Conservation (phyloP, 2,888 invertebrate species). For the Phyto melanocephala region DNA sequence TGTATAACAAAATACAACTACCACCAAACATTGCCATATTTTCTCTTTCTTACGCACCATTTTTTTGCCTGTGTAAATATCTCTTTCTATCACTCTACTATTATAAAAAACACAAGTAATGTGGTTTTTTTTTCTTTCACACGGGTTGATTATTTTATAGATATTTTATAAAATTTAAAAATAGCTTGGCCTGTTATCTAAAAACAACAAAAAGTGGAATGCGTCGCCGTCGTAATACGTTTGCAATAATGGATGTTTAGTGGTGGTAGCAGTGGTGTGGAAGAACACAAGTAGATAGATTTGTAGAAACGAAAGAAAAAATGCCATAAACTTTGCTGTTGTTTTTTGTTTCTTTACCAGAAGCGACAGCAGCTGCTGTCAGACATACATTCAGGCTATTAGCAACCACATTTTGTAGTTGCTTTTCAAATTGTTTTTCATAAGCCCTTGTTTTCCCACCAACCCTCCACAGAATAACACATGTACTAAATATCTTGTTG, state of each 20-base stretch:
- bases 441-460: slow-evolving; percentile 21
- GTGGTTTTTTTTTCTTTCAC: slow-evolving; percentile 1
- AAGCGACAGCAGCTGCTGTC: slow-evolving; percentile 45
- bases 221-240: background rate
- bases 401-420: slow-evolving; percentile 56
- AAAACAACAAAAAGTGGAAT: slow-evolving; percentile 8
- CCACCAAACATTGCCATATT: background rate
- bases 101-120: background rate
- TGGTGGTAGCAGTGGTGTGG: slow-evolving; percentile 39
- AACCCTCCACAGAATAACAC: slow-evolving; percentile 6
- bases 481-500: background rate
- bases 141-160: slow-evolving; percentile 49
- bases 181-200: slow-evolving; percentile 21
- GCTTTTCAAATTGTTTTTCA: slow-evolving; percentile 33
- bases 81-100: slow-evolving; percentile 17
- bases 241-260: background rate
- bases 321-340: slow-evolving; percentile 50
- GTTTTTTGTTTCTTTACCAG: slow-evolving; percentile 13
- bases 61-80: background rate
- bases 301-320: slow-evolving; percentile 63
- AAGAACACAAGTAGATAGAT: slow-evolving; percentile 56
- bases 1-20: slow-evolving; percentile 41
- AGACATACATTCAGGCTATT: background rate
- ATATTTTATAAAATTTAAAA: slow-evolving; percentile 42
- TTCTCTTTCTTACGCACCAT: slow-evolving; percentile 33